phyloP scores from a whole-genome alignment of 2,113 vertebrate genomes.

The Pica pica region DNA sequence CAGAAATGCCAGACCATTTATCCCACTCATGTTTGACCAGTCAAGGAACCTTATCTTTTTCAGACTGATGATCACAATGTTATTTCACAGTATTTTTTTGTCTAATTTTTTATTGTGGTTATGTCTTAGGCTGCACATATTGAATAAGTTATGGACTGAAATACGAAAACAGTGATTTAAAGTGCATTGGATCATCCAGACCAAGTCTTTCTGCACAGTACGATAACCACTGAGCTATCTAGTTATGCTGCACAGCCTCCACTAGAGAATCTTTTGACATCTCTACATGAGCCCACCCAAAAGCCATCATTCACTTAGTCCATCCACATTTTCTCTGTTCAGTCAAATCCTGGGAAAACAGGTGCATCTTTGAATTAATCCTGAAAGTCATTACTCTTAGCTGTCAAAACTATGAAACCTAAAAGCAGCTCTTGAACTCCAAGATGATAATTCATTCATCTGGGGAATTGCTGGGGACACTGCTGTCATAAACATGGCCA shows the following conservation, averaged over 20 bases:
- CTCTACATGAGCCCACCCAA: background rate
- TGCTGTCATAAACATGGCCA: background rate
- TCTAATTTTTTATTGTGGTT: background rate
- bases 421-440: background rate
- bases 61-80: background rate
- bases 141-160: background rate
- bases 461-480: background rate
- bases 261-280: background rate
- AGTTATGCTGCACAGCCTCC: background rate
- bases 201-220: background rate
- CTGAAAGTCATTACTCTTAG: background rate
- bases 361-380: background rate
- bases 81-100: background rate
- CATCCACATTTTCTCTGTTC: background rate
- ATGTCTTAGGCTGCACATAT: background rate
- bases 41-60: background rate
- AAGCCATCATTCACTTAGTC: background rate
- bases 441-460: background rate
- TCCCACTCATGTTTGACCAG: background rate
- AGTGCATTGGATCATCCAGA: background rate
- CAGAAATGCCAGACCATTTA: background rate
- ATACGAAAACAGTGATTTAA: background rate
- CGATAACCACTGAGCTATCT: background rate
- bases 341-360: constrained; percentile 17
- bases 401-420: background rate